Percentiles rank a stretch among this genome's conserved stretches.
These are phyloP conservation scores for Leptopilina syphax DNA, from an alignment of 2,888 invertebrate species.

Conservation along the genomic window DNA sequence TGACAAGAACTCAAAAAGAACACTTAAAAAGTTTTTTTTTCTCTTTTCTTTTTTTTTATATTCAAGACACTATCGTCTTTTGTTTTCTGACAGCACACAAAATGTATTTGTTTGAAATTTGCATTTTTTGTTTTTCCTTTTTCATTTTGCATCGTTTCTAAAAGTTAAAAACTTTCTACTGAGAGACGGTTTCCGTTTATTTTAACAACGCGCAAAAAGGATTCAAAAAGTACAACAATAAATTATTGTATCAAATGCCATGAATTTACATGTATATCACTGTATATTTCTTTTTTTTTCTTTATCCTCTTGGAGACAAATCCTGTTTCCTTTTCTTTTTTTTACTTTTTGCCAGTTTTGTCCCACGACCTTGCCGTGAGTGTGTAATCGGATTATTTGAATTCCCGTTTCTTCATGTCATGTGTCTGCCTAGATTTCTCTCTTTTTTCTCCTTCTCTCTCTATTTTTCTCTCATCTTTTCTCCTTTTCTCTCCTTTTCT, in stretches of 20 bases:
- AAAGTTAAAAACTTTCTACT: no score
- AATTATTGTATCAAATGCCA: neutral
- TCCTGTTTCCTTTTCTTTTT: neutral
- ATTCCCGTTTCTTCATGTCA: constrained; percentile 27
- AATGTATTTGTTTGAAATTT: no score
- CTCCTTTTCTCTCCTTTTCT: no score
- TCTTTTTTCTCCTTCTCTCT: no score
- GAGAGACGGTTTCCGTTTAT: neutral
- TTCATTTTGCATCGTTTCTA: no score
- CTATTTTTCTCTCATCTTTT: no score
- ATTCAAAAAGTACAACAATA: neutral
- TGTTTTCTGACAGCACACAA: no score
- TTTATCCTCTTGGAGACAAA: neutral
- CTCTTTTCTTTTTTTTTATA: no score
- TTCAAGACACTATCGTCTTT: no score
- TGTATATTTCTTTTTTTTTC: neutral
- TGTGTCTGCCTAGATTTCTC: constrained; percentile 23
- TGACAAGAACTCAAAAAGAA: neutral
- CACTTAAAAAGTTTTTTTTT: neutral
- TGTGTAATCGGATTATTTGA: constrained; percentile 21
- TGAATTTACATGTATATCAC: neutral
- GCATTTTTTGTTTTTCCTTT: no score
- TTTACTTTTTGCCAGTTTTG: neutral
- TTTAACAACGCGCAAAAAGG: neutral
- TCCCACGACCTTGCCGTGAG: neutral